These are phyloP conservation scores for Sebastes schlegelii DNA, from an alignment of 2,113 vertebrate genomes.

Conservation along the genomic window DNA sequence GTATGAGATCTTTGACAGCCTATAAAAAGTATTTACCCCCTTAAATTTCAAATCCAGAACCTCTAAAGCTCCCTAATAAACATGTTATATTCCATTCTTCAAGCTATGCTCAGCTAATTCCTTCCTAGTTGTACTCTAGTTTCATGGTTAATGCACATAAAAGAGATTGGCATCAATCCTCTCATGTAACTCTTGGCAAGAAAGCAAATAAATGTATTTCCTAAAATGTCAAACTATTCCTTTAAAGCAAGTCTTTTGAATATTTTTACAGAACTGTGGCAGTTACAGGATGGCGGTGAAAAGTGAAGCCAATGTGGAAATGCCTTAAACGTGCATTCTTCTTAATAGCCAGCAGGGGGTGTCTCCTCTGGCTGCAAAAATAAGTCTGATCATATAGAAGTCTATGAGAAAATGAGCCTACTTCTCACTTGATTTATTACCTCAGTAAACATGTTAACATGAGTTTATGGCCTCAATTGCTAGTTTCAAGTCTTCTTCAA, in stretches of 20 bases:
- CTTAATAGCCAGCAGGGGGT: too few species aligned
- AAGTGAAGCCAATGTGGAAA: too few species aligned
- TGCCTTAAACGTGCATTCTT: too few species aligned
- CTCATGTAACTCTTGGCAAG: not conserved
- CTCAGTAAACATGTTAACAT: too few species aligned
- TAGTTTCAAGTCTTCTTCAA: too few species aligned
- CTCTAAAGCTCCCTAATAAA: not conserved
- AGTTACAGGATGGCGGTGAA: not conserved
- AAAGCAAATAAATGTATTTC: not conserved
- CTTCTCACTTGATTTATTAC: too few species aligned
- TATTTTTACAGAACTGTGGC: not conserved
- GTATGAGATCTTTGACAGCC: not conserved
- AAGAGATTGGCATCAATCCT: not conserved
- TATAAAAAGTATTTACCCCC: not conserved
- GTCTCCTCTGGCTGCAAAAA: too few species aligned
- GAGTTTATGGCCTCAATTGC: too few species aligned
- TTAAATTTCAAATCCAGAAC: not conserved
- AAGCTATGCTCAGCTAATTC: not conserved
- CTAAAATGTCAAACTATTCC: not conserved
- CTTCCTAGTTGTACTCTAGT: not conserved
- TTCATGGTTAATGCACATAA: not conserved
- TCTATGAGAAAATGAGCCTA: too few species aligned
- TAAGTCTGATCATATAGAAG: too few species aligned
- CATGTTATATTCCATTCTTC: not conserved
- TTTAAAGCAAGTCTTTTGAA: not conserved